phyloP scores from a whole-genome alignment of 2,797 vertebrate species.

The Cirrhinus molitorella region DNA sequence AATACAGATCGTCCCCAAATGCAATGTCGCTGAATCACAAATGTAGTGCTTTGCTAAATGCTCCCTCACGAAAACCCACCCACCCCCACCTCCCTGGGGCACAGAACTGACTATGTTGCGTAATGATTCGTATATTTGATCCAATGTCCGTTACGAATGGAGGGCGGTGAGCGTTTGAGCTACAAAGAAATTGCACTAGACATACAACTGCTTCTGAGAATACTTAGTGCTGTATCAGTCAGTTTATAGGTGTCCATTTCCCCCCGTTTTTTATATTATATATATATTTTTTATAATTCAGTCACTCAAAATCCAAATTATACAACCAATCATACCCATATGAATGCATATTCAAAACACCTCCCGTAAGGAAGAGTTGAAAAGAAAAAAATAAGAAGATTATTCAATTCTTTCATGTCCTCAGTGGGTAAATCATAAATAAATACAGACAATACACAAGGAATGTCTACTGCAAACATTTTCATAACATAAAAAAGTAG shows the following conservation, averaged over 20 bases:
- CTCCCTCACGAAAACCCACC: slow-evolving; percentile 75
- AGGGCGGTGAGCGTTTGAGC: slow-evolving; percentile 76
- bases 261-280: slow-evolving; percentile 70
- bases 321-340: slow-evolving; percentile 86
- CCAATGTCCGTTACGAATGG: slow-evolving; percentile 75
- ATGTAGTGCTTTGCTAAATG: slow-evolving; percentile 87
- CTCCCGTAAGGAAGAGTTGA: slow-evolving; percentile 80
- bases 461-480: slow-evolving; percentile 96
- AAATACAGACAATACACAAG: slow-evolving; percentile 96
- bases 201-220: slow-evolving; percentile 76
- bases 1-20: slow-evolving; percentile 83
- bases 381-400: slow-evolving; percentile 79
- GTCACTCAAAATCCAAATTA: slow-evolving; percentile 83
- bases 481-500: slow-evolving; percentile 77
- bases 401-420: slow-evolving; percentile 74
- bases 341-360: slow-evolving; percentile 84
- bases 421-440: slow-evolving; percentile 95
- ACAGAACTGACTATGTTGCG: slow-evolving; percentile 82
- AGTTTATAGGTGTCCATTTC: slow-evolving; percentile 80
- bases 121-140: slow-evolving; percentile 78
- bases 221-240: slow-evolving; percentile 86
- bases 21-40: slow-evolving; percentile 83
- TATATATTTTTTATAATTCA: slow-evolving; percentile 75
- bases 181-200: slow-evolving; percentile 75
- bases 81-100: slow-evolving; percentile 68